phyloP scores from a whole-genome alignment of 2,888 invertebrate species.

The Luperina nickerlii region DNA sequence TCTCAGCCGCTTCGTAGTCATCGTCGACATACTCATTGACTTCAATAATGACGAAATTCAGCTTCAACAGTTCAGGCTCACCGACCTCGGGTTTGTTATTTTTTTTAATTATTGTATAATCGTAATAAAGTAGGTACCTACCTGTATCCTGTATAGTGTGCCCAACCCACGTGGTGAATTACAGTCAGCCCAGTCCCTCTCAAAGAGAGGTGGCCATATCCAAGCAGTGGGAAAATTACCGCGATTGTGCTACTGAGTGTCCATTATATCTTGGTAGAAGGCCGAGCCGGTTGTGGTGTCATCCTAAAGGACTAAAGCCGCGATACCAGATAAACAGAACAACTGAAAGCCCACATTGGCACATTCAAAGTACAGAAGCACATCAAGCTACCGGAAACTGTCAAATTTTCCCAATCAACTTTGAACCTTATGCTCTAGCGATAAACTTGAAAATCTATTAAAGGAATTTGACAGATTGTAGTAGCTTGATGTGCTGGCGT shows the following conservation, averaged over 20 bases:
- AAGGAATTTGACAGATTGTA: too few species aligned
- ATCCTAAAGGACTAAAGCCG: not conserved
- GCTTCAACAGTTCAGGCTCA: constrained; percentile 84
- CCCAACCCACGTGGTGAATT: not conserved
- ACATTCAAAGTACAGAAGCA: not conserved
- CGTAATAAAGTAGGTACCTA: not conserved
- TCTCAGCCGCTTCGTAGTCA: constrained; percentile 80
- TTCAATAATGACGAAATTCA: constrained; percentile 89
- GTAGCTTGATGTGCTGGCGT: too few species aligned
- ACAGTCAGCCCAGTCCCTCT: not conserved
- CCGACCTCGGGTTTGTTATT: constrained; percentile 81
- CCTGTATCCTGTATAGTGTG: not conserved
- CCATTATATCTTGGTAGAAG: not conserved
- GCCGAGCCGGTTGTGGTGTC: not conserved
- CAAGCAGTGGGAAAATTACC: not conserved
- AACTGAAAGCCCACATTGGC: not conserved
- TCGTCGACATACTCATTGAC: constrained; percentile 84
- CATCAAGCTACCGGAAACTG: too few species aligned
- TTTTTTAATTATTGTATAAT: constrained; percentile 5
- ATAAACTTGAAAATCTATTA: too few species aligned
- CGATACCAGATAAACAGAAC: not conserved
- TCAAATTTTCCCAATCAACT: too few species aligned
- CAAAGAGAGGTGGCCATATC: not conserved
- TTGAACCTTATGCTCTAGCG: too few species aligned
- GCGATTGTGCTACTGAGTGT: not conserved